Evolutionary conservation across 2,113 vertebrate species (phyloP).

Genomic region (Tyto alba): DNA sequence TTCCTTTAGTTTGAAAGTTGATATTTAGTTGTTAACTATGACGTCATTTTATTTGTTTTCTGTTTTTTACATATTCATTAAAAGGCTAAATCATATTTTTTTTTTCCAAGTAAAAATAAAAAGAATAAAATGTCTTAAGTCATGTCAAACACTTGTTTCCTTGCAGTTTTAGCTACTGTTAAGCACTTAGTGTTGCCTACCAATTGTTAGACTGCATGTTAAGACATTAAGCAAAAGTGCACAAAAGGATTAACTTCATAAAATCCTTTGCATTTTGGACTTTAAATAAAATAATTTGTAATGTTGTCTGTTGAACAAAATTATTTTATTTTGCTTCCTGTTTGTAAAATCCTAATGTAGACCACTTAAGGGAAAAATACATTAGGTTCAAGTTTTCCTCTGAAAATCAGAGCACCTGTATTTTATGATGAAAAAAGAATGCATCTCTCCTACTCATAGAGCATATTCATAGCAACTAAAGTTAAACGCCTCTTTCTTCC

Average conservation of each 20-base stretch:
- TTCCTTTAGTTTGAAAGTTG: not conserved
- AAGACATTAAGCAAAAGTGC: not conserved
- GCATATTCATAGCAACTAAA: not conserved
- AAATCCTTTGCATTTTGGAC: not conserved
- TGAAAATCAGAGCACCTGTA: not conserved
- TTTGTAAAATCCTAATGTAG: not conserved
- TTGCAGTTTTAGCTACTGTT: not conserved
- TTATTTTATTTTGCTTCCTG: not conserved
- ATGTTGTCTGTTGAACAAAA: not conserved
- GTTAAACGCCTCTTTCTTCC: not conserved
- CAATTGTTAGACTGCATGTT: not conserved
- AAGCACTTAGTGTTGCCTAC: not conserved
- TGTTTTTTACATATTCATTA: not conserved
- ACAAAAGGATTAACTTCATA: not conserved
- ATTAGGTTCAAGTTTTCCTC: not conserved
- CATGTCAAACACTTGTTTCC: not conserved
- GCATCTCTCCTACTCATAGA: not conserved
- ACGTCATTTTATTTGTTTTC: not conserved
- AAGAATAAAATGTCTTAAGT: not conserved
- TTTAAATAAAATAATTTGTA: conserved; percentile 29
- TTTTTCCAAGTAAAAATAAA: not conserved
- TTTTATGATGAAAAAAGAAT: not conserved
- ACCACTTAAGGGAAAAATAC: not conserved
- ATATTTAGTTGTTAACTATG: not conserved
- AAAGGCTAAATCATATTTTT: not conserved